A percentile compares a stretch with the other conserved stretches of the same genome.
Evolutionary conservation across 2,113 vertebrate genomes (phyloP).

Genomic region (Rhynchopsitta pachyrhyncha): DNA sequence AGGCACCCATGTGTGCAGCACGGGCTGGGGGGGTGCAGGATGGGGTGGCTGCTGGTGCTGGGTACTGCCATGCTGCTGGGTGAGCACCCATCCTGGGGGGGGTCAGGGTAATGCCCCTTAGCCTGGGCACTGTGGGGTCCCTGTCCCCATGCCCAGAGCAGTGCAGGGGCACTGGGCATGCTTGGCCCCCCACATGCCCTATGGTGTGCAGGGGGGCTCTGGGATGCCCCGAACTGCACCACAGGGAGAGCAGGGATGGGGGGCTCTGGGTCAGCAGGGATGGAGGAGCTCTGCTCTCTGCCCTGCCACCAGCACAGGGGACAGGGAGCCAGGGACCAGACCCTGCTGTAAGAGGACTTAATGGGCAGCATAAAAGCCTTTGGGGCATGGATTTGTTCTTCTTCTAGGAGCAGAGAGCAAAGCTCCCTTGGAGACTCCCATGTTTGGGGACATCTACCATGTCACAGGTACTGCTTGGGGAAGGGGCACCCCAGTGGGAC

Average conservation of each 20-base stretch:
- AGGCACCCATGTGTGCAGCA: not conserved
- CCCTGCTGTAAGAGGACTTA: fast-evolving
- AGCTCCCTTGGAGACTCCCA: not conserved
- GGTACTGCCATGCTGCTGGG: not conserved
- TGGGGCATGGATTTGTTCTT: not conserved
- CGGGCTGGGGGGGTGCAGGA: not conserved
- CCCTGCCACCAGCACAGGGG: not conserved
- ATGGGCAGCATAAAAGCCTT: not conserved
- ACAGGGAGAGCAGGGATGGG: not conserved
- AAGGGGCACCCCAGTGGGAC: fast-evolving
- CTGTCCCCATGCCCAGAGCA: not conserved
- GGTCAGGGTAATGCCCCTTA: not conserved
- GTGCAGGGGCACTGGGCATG: not conserved
- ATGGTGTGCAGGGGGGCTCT: fast-evolving
- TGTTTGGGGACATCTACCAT: constrained; percentile 15
- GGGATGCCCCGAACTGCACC: not conserved
- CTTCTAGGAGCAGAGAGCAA: not conserved
- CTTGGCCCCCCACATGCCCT: not conserved
- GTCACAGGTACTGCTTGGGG: not conserved
- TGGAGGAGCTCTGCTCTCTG: not conserved
- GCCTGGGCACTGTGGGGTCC: not conserved
- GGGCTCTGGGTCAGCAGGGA: not conserved
- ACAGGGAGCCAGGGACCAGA: not conserved
- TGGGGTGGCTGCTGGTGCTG: not conserved
- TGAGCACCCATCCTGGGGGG: not conserved